Evolutionary conservation across 2,888 invertebrate species (phyloP), one percentile per base, ranked within the genome.

Genomic region (Liopterus haemorrhoidalis): DNA sequence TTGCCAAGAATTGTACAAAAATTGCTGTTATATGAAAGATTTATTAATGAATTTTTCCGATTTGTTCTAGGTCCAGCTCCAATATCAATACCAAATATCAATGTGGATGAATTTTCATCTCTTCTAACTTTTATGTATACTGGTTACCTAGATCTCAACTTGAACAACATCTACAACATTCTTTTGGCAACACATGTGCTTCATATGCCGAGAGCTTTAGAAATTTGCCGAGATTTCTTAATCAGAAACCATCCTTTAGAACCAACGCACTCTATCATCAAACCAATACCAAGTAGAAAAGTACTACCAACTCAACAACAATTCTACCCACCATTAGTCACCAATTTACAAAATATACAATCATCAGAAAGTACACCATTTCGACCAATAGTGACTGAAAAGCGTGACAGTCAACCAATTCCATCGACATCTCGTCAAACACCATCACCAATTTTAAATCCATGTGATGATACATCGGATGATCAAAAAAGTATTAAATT

Each of bases 121-220:
- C 66, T 85, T 4, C 66, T 85, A 22, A 79, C 80, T 15, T 84
- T 81, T 69, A 83, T 85, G 81, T 83, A 84, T 65, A 82, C 83
- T 4, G 84, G 84, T 15, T 79, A 76, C 53, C 65, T 85, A 57
- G 81, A 82, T 58, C 69, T 84, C 18, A 82, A 77, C 52, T 68
- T 78, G 50, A 75, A 78, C 46, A 84, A 84, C 65, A 82, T 84
- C 51, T 82, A 83, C 67, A 79, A 78, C 53, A 79, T 83, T 30
- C 66, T 84, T 6, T 63, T 83, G 48, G 83, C 83, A 4, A 82
- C 83, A 6, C 82, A 83, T 63, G 71, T 82, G 37, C 67, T 85
- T 31, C 82, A 83, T 60, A 83, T 84, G 82, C 83, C 83, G 2
- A 70, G 80, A 9, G 82, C 82, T 0, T 60, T 82, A 35, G 82